Evolutionary conservation across 2,888 invertebrate species (phyloP), one percentile per base, ranked within the genome.

Genomic region (Sinelater perroti): DNA sequence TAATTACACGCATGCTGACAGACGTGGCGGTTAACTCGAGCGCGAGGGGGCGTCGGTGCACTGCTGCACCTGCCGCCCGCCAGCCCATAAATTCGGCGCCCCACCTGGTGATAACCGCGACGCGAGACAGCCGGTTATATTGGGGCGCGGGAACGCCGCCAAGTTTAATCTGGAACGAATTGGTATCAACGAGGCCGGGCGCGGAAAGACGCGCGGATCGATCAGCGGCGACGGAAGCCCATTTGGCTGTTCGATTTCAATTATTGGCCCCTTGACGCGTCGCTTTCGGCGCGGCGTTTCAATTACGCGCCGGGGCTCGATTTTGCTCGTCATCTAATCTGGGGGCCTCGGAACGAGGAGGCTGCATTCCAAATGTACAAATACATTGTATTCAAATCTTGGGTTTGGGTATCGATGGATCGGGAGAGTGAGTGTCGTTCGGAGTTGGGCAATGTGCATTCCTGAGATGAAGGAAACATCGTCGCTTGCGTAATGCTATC

Each of bases 111-210:
- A 46, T 46, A 46, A 38, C 10, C 17, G 10, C n/a, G n/a, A n/a
- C n/a, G n/a, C n/a, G n/a, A n/a, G n/a, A n/a, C n/a, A n/a, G n/a
- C n/a, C n/a, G n/a, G n/a, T n/a, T n/a, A n/a, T n/a, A n/a, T n/a
- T n/a, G n/a, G n/a, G n/a, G n/a, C n/a, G n/a, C n/a, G n/a, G n/a
- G n/a, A n/a, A n/a, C n/a, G n/a, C n/a, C 46, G 10, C 46, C 46
- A 46, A 46, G n/a, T n/a, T n/a, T n/a, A n/a, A n/a, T 46, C 33
- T 46, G 33, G 33, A 46, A 28, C 33, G 33, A 31, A 46, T 46
- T 46, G 33, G 33, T 46, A 46, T 46, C 46, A 46, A 46, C 33
- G 33, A 46, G 33, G 33, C 31, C 18, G 31, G 33, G 42, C n/a
- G 42, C 38, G 20, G 3, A n/a, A 42, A 21, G 24, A 21, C 10